Base-by-base conservation (phyloP, 2,797 vertebrate genomes). In the Melanotaenia parkinsoni region DNA sequence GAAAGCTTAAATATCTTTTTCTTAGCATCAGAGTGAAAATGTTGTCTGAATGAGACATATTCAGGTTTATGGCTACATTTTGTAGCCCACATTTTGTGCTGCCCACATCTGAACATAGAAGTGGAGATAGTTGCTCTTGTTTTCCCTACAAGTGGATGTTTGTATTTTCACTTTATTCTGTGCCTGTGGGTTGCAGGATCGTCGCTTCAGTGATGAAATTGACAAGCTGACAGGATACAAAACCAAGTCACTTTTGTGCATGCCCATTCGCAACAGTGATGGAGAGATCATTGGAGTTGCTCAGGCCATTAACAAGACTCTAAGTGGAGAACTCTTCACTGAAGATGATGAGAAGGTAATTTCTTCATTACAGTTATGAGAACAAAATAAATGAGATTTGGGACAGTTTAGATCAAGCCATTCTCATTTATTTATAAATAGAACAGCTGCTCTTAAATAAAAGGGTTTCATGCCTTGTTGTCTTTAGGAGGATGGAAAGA, bases 191-290 rank as follows among this genome's bases (percentile, higher is more conserved):
- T 74, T 86, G 59, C 91, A 99, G 98, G 98, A 99, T 88, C 95
- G 95, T 40, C 96, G 98, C 62, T 99, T 99, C 95, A 99, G 98
- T 81, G 97, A 99, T 73, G 98, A 99, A 92, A 98, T 99, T 10
- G 98, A 99, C 95, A 99, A 99, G 90, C 87, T 99, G 79, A 98
- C 97, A 13, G 98, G 97, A 35, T 99, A 99, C 92, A 99, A 99
- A 94, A 99, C 98, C 54, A 98, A 97, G 91, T 99, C 98, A 0
- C 93, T 99, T 50, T 38, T 99, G 87, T 99, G 98, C 81, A 99
- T 99, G 98, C 97, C 98, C 56, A 99, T 99, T 80, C 92, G 91
- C 84, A 99, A 95, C 93, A 99, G 97, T 33, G 97, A 99, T 22
- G 98, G 97, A 28, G 97, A 98, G 88, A 95, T 98, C 85, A 99